Evolutionary conservation across 2,888 invertebrate species (phyloP), one percentile per base, ranked within the genome.

Genomic region (Mimumesa dahlbomi): DNA sequence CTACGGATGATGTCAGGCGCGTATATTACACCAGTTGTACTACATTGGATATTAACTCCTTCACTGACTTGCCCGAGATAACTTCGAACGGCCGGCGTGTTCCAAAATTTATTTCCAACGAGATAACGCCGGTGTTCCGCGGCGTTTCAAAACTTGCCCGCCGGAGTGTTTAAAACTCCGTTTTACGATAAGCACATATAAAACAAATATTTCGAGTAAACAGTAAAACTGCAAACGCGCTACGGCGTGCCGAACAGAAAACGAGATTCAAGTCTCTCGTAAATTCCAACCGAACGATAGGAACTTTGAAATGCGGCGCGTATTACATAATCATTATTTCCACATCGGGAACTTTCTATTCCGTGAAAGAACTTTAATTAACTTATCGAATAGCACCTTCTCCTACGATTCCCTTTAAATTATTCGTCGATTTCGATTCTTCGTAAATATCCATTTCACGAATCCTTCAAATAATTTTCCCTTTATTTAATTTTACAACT

Each of bases 41-140:
- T 40, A 16, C 38, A 40, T 40, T 40, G 38, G 38, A 45, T 56
- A 21, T 14, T 34, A 46, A 56, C 31, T 56, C 36, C 34, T 56
- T 36, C 49, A 19, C 25, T 49, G 54, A 57, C 65, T 49, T 49
- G 31, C 40, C 69, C 34, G 67, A 63, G 43, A 61, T 52, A 46
- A 36, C 52, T 49, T 49, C 40, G 45, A 13, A 21, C 52, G 43
- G 11, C 29, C 36, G 45, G 14, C 52, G 13, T 9, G 52, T 34
- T 46, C 9, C n/a, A 36, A 61, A 61, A 61, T 61, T 52, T 46
- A 61, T 52, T 52, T 52, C n/a, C 21, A n/a, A 16, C 45, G 36
- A 22, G 61, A 43, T 61, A 61, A 46, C 45, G 34, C 16, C 34
- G 21, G 19, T 49, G 49, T 48, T 38, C 6, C 14, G 22, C 13